These are phyloP conservation scores for Lathamus discolor DNA, from an alignment of 2,113 vertebrate species.

Conservation along the genomic window DNA sequence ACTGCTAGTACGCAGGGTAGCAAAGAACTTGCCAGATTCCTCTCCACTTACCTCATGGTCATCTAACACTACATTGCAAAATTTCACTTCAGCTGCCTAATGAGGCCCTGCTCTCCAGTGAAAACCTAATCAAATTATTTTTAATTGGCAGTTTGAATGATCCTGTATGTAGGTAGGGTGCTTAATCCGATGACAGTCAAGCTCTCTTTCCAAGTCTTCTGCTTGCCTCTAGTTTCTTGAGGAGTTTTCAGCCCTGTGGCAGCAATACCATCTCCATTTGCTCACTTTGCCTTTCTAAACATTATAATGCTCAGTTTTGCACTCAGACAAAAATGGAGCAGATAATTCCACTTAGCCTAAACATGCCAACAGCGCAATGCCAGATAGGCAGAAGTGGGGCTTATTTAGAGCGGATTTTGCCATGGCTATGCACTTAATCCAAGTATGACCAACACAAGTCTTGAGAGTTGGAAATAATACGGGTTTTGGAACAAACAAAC, in stretches of 20 bases:
- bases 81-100: constrained; percentile 16
- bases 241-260: background rate
- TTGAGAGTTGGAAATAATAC: background rate
- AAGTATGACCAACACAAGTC: constrained; percentile 10
- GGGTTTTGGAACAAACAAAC: background rate
- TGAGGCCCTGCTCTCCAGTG: background rate
- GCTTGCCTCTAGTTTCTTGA: background rate
- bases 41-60: background rate
- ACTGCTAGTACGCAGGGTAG: background rate
- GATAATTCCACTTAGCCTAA: background rate
- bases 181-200: background rate
- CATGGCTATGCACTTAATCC: background rate
- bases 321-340: background rate
- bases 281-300: background rate
- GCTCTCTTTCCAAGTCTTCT: background rate
- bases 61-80: constrained; percentile 21
- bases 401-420: background rate
- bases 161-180: background rate
- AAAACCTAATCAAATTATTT: constrained; percentile 11
- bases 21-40: constrained; percentile 23
- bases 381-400: background rate
- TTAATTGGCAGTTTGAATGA: constrained; percentile 16
- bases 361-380: background rate
- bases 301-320: background rate
- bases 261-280: background rate